Base-by-base conservation (phyloP, 2,888 invertebrate genomes). In the Cetonia aurata region DNA sequence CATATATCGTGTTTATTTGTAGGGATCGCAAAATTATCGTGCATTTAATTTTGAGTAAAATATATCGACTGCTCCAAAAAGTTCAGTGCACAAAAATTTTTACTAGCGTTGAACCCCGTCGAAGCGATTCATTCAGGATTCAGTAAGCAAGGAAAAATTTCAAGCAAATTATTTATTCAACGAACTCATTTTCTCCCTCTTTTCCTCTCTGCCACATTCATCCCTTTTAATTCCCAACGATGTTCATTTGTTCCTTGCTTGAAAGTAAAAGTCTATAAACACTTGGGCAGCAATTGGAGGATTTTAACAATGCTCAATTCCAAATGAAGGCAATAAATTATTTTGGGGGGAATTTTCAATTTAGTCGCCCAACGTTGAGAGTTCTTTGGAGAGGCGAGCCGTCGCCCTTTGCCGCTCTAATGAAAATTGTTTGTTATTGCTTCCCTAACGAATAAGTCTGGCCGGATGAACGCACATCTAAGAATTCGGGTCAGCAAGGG, bases 331-430 rank as follows among this genome's bases (percentile, higher is more conserved):
- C 48, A 48, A 60, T 60, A 60, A 60, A 60, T 60, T 60, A 60
- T 48, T 60, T 60, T 48, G 60, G 46, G 60, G 60, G 60, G 46
- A 31, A 59, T 59, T 59, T 59, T 59, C 59, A 59, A 59, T 59
- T 59, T 59, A 59, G 42, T 59, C 42, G 12, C 17, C 17, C 44
- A 17, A 44, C 37, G 37, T 9, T 19, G 44, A 15, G 44, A 0
- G 17, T 42, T 44, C 37, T 37, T 37, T 37, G 37, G 37, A 9
- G 37, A 3, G 10, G 37, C 37, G 10, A 37, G 37, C 42, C 44
- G 25, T 19, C 17, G 59, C 31, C 9, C 31, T 60, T 48, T 25
- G 31, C 60, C 31, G 31, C 17, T 60, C 25, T 60, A 60, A 60
- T 60, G 48, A 60, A 46, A 48, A 60, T 46, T 31, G 48, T 48